phyloP scores from a whole-genome alignment of 2,888 invertebrate species.

The Dryobotodes eremita region DNA sequence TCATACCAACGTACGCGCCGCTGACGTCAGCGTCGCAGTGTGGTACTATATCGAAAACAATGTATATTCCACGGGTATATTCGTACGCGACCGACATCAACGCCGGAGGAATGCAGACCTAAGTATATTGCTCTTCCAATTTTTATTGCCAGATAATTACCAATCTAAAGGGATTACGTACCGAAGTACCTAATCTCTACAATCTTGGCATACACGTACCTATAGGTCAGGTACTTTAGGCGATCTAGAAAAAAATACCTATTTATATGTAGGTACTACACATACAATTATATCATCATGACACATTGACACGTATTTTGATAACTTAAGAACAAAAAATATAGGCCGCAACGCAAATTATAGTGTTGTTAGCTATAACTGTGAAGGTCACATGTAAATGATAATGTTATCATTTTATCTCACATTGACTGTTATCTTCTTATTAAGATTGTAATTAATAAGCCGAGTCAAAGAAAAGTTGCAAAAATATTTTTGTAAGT shows the following conservation, averaged over 20 bases:
- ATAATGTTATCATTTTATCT: slow-evolving; percentile 35
- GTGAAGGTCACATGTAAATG: slow-evolving; percentile 17
- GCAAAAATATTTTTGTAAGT: slow-evolving; percentile 18
- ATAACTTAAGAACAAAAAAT: neutral
- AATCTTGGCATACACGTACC: too few relatives aligned
- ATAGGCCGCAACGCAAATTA: slow-evolving; percentile 8
- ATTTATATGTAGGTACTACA: neutral
- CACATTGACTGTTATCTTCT: neutral
- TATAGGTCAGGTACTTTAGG: neutral
- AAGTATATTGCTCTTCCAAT: neutral
- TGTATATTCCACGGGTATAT: too few relatives aligned
- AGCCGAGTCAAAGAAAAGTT: slow-evolving; percentile 19
- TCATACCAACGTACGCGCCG: too few relatives aligned
- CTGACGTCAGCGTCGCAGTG: too few relatives aligned
- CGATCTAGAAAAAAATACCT: neutral
- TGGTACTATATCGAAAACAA: too few relatives aligned
- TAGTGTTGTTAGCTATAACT: neutral
- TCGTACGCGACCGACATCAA: too few relatives aligned
- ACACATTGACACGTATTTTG: neutral
- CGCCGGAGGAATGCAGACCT: too few relatives aligned
- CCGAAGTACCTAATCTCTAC: neutral
- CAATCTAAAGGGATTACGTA: neutral
- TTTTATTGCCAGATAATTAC: slow-evolving; percentile 1
- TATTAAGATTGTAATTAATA: slow-evolving; percentile 17
- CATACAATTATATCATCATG: too few relatives aligned